Base-by-base conservation (phyloP, 2,797 vertebrate species). In the Orientallactaga sibirica region DNA sequence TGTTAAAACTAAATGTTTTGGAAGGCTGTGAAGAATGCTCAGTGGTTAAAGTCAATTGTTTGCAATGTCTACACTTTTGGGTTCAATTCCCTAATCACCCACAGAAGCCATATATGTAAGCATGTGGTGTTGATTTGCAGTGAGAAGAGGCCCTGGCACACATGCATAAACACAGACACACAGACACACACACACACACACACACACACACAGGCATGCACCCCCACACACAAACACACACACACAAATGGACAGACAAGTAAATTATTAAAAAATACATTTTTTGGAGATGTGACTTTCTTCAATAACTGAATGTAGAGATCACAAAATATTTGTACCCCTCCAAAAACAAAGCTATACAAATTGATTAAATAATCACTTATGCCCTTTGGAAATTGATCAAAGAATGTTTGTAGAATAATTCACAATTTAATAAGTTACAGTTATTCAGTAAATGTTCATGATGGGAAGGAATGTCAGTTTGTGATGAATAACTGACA, bases 231-330 rank as follows among this genome's bases (percentile, higher is more conserved):
- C 43, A 8, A 1, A 8, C 48, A 48, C 2, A 48, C 48, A 48
- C 12, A 37, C 19, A 33, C 29, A 84, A 29, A 55, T 24, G 67
- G 6, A 6, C 18, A 68, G 43, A 70, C 18, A 70, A 71, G 4
- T 37, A 58, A 71, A 37, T 27, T 91, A 27, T 86, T 2, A 71
- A 93, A 58, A 88, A 71, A 71, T 70, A 43, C 14, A 16, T 52
- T 83, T 75, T 67, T 66, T 7, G 20, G 27, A 83, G 61, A 71
- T 25, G 37, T 15, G 15, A 83, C 70, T 71, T 90, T 25, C 58
- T 41, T 8, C 22, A 89, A 7, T 71, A 15, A 7, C 37, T 6
- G 10, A 41, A 24, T 87, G 83, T 52, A 29, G 61, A 75, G 14
- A 24, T 83, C 27, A 93, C 18, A 10, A 91, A 62, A 79, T 1